Evolutionary conservation across 2,797 vertebrate genomes (phyloP).

Genomic region (Cossypha dichroa): DNA sequence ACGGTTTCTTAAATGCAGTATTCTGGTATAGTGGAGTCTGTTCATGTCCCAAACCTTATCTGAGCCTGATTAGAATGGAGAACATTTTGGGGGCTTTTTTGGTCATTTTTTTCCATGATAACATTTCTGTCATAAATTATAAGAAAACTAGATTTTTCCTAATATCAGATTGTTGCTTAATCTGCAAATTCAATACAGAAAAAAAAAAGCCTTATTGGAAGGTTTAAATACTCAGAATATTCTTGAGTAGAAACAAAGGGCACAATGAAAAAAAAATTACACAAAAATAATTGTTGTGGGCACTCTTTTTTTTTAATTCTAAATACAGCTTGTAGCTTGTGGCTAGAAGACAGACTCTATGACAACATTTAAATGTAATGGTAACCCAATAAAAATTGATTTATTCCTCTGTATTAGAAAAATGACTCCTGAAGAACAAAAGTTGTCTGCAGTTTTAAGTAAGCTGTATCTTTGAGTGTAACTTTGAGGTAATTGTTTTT

Average conservation of each 20-base stretch:
- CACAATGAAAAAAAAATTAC: background rate
- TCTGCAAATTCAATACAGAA: background rate
- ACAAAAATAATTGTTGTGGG: background rate
- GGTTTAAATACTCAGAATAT: background rate
- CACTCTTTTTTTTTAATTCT: background rate
- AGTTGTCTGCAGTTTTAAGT: conserved; percentile 17
- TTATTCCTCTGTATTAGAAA: background rate
- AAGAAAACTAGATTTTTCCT: background rate
- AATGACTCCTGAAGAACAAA: background rate
- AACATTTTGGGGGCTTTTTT: background rate
- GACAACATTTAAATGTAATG: background rate
- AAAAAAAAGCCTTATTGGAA: background rate
- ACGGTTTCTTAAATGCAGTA: background rate
- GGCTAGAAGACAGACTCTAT: background rate
- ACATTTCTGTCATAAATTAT: background rate
- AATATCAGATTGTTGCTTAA: background rate
- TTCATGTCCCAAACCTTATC: background rate
- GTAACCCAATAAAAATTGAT: background rate
- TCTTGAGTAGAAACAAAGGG: background rate
- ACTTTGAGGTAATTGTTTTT: conserved; percentile 67
- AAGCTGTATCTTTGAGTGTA: conserved; percentile 23
- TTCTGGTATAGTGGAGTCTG: background rate
- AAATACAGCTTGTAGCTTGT: background rate
- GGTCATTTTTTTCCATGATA: background rate
- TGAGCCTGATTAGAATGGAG: background rate